These are phyloP conservation scores for Syndactyla subalaris DNA, from an alignment of 2,797 vertebrate species.

Conservation along the genomic window DNA sequence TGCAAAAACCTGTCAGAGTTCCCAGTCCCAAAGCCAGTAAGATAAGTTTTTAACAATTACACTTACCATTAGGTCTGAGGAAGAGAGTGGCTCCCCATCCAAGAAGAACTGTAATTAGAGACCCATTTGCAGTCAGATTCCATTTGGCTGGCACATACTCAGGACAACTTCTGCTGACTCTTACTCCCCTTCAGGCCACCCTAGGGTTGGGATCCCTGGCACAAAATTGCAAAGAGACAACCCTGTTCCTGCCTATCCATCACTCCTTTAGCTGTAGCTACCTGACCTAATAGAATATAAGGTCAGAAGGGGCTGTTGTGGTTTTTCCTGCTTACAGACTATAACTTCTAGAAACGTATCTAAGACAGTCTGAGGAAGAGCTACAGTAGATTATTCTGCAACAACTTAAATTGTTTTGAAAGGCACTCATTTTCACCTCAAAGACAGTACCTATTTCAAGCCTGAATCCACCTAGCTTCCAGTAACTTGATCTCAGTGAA, in stretches of 20 bases:
- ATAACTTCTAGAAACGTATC: neutral
- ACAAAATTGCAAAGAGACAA: slow-evolving; percentile 30
- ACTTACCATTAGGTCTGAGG: slow-evolving; percentile 87
- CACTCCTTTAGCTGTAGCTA: neutral
- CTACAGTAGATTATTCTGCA: neutral
- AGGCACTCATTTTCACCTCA: neutral
- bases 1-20: neutral
- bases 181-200: neutral
- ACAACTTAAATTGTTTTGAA: neutral
- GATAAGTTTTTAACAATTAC: neutral
- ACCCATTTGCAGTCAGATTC: slow-evolving; percentile 43
- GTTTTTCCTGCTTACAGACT: slow-evolving; percentile 27
- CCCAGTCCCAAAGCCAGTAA: neutral
- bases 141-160: slow-evolving; percentile 15
- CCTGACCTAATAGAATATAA: neutral
- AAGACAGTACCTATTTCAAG: neutral
- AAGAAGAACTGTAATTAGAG: slow-evolving; percentile 85
- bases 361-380: neutral
- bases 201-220: neutral
- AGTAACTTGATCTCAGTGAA: neutral
- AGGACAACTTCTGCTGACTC: slow-evolving; percentile 19
- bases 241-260: neutral
- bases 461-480: neutral
- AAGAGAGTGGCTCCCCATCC: slow-evolving; percentile 83
- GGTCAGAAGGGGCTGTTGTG: neutral